These are phyloP conservation scores for Phyllopteryx taeniolatus DNA, from an alignment of 2,113 vertebrate species.

Conservation along the genomic window DNA sequence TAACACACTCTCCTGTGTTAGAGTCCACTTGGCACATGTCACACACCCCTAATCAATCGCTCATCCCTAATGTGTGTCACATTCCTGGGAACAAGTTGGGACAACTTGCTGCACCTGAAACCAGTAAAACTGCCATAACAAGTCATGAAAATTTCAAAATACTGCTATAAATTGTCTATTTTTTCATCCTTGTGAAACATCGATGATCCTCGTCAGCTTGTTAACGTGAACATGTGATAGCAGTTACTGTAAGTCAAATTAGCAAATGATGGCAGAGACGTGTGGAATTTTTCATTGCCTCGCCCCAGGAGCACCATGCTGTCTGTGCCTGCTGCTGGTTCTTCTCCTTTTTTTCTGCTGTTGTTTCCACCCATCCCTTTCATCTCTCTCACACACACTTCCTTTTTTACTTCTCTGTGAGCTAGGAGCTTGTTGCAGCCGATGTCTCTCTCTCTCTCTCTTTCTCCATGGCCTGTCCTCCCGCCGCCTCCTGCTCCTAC, in stretches of 20 bases:
- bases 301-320: constrained; percentile 53
- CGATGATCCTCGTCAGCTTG: neutral
- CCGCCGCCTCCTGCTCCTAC: constrained; percentile 57
- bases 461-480: constrained; percentile 56
- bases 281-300: constrained; percentile 70
- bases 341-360: constrained; percentile 12
- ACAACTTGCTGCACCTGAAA: constrained; percentile 33
- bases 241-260: constrained; percentile 33
- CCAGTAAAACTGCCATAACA: neutral
- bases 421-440: constrained; percentile 45
- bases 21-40: neutral
- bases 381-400: neutral
- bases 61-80: constrained; percentile 35
- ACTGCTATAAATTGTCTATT: neutral
- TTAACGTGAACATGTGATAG: neutral
- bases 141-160: neutral
- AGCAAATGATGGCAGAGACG: constrained; percentile 55
- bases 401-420: constrained; percentile 21
- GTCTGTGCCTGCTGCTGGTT: constrained; percentile 28
- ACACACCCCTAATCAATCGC: neutral
- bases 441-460: constrained; percentile 14
- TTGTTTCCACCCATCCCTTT: constrained; percentile 10
- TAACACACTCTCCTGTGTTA: neutral
- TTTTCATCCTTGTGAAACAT: neutral
- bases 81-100: constrained; percentile 59